Conservation (phyloP, 2,888 invertebrate species). For the Junonia oenone region DNA sequence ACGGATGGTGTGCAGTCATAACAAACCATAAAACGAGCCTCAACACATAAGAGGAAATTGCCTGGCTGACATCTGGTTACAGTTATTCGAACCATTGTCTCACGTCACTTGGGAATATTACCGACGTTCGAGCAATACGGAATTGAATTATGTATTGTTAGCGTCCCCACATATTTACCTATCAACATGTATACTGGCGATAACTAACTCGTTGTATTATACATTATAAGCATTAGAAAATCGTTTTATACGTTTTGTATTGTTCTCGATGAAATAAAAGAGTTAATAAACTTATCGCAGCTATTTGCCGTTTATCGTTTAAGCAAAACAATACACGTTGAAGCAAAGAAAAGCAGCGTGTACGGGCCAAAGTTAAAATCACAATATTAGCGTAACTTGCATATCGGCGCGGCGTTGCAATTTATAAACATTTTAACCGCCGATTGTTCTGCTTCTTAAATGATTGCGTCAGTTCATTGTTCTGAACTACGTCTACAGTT, state of each 20-base stretch:
- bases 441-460: conserved; percentile 63
- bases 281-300: conserved; percentile 10
- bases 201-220: neutral
- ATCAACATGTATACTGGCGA: neutral
- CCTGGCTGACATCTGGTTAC: conserved; percentile 30
- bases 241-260: neutral
- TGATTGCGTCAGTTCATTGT: conserved; percentile 61
- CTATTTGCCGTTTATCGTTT: conserved; percentile 16
- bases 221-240: neutral
- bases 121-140: conserved; percentile 20
- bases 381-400: conserved; percentile 34
- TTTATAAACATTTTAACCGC: conserved; percentile 70
- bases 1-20: conserved; percentile 32
- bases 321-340: conserved; percentile 22
- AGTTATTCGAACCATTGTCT: conserved; percentile 34
- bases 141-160: conserved; percentile 15
- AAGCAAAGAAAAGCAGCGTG: conserved; percentile 30
- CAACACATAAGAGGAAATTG: conserved; percentile 32
- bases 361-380: conserved; percentile 42
- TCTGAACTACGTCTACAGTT: conserved; percentile 29
- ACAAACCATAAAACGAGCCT: conserved; percentile 30
- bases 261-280: neutral
- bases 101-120: conserved; percentile 28
- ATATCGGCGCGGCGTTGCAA: conserved; percentile 55
- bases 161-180: neutral